These are phyloP conservation scores for Tryphoninae sp. DNA, from an alignment of 2,888 invertebrate species.

Conservation along the genomic window DNA sequence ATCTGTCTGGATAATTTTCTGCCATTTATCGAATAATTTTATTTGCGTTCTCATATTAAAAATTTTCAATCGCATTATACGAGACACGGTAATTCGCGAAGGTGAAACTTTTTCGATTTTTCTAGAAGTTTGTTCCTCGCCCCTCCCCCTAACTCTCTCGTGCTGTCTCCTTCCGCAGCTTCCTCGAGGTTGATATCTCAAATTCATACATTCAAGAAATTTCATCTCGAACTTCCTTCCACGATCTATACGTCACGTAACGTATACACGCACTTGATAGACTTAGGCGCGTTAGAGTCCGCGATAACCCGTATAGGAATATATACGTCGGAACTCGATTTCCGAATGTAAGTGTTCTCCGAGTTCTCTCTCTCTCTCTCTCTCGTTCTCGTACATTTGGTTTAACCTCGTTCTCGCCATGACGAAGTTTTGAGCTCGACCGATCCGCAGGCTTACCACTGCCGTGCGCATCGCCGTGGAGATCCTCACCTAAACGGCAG, in stretches of 20 bases:
- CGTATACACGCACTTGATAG: slow-evolving; percentile 27
- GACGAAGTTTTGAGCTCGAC: slow-evolving; percentile 60
- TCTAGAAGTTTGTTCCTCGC: slow-evolving; percentile 9
- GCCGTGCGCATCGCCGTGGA: slow-evolving; percentile 36
- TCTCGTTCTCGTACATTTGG: slow-evolving; percentile 33
- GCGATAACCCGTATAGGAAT: neutral
- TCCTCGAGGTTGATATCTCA: slow-evolving; percentile 27
- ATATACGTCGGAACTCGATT: slow-evolving; percentile 41
- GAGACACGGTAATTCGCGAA: slow-evolving; percentile 26
- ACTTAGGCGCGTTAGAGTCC: slow-evolving; percentile 8
- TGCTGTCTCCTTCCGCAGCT: slow-evolving; percentile 16
- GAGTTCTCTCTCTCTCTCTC: neutral
- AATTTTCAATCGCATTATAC: slow-evolving; percentile 6
- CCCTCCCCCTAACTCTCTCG: slow-evolving; percentile 9
- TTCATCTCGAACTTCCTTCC: slow-evolving; percentile 35
- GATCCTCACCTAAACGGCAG: slow-evolving; percentile 58
- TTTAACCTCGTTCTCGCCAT: slow-evolving; percentile 47
- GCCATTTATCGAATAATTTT: too few relatives aligned
- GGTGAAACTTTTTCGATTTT: slow-evolving; percentile 33
- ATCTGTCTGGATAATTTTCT: too few relatives aligned
- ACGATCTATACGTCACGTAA: slow-evolving; percentile 13
- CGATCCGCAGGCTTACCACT: slow-evolving; percentile 56
- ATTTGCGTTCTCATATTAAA: too few relatives aligned
- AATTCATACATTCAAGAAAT: slow-evolving; percentile 52
- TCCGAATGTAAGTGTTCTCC: slow-evolving; percentile 46